Evolutionary conservation across 2,797 vertebrate genomes (phyloP), one percentile per base, ranked within the genome.

Genomic region (Cossypha heuglini): DNA sequence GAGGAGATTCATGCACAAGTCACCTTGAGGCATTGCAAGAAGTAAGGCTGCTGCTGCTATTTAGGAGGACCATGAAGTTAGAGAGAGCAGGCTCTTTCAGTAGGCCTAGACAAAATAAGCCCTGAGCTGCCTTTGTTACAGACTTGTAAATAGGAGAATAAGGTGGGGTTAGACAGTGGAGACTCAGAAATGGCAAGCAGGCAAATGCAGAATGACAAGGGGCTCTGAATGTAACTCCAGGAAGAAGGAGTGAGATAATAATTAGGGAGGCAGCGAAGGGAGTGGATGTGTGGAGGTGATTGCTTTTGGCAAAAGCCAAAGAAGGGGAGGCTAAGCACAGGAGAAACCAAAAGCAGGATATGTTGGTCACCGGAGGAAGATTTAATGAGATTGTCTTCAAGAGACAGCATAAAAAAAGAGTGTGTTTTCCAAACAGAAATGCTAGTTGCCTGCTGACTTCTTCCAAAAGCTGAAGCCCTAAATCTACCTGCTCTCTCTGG

Each of bases 251-350:
- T 25, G 20, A 45, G 7, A 15, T 22, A 22, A 9, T 54, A 45
- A 69, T n/a, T 31, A 54, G 29, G 18, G 38, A 88, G 11, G 4
- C 21, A 55, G 31, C 9, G n/a, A 64, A 54, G 6, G 5, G 16
- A 83, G 29, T 9, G n/a, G 10, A 21, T 19, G 1, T 40, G 8
- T 4, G 1, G 13, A 58, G 19, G 5, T 1, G 6, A 46, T 5
- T 35, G 9, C 3, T 86, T 68, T 48, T 26, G 62, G 25, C 59
- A 62, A 35, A 57, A 28, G 5, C 7, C 28, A 74, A 24, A 57
- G 3, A 48, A 68, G 6, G 11, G 20, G 31, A 71, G 13, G 11
- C 3, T 57, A n/a, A 78, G 9, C 1, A 1, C 0, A 6, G 15
- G 28, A 71, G 16, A 63, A 89, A 42, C 5, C 19, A 59, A 83